A percentile compares a stretch with the other conserved stretches of the same genome.
Conservation (phyloP, 2,113 vertebrate species). For the Marmota monax region DNA sequence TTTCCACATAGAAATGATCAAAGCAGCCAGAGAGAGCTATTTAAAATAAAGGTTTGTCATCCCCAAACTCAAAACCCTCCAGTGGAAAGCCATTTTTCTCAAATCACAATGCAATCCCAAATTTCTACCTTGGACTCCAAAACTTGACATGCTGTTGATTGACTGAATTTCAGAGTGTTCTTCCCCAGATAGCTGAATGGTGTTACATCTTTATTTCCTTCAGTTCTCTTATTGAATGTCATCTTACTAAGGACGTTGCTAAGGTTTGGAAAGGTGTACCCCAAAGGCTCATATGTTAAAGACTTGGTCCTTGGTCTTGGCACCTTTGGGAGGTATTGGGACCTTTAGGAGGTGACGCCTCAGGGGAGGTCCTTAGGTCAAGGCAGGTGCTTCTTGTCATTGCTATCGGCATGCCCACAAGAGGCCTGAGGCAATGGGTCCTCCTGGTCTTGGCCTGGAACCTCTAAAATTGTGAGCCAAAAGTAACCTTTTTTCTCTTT, state of each 20-base stretch:
- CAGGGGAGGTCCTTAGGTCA: too few relatives aligned
- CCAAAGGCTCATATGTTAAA: neutral
- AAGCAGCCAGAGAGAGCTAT: neutral
- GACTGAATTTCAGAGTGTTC: neutral
- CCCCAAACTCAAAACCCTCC: neutral
- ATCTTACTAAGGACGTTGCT: neutral
- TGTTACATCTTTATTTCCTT: neutral
- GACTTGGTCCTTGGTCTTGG: neutral
- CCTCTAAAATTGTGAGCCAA: neutral
- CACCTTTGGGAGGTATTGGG: neutral
- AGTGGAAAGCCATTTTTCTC: neutral
- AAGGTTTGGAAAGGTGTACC: neutral
- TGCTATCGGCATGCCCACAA: neutral
- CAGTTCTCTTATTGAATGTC: neutral
- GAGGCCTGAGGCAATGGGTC: neutral
- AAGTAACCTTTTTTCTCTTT: neutral
- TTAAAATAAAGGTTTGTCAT: neutral
- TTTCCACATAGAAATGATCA: neutral
- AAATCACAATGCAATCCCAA: neutral
- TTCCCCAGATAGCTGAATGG: neutral
- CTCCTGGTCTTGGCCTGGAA: neutral
- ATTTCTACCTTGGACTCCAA: neutral
- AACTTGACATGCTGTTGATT: neutral
- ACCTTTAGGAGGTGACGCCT: neutral
- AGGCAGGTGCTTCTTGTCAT: neutral